Base-by-base conservation (phyloP, 1,140 invertebrate species). In the Metaphire vulgaris region DNA sequence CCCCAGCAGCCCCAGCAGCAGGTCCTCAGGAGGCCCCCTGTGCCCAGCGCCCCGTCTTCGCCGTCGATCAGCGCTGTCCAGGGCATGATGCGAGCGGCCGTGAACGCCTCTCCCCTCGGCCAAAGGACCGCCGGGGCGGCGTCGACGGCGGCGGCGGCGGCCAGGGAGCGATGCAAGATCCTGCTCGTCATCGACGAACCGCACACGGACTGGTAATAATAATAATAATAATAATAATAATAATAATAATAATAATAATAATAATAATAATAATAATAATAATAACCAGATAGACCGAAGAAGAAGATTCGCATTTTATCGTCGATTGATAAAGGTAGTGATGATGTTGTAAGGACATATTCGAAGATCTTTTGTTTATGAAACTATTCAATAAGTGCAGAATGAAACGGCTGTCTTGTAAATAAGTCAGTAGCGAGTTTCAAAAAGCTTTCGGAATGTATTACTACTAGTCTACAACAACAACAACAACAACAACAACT, bases 111-210 rank as follows among this genome's bases (percentile, higher is more conserved):
- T 21, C 75, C 76, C 16, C 76, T 79, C 41, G 79, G 78, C 2
- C 74, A 79, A 41, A 76, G 79, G 12, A 72, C 82, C 0, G 81
- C 80, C 33, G 79, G 77, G 14, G 74, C 78, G 0, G 26, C 76
- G 15, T 65, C 78, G 21, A 65, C 79, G 0, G 21, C 21, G 30
- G 91, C 92, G 15, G 88, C 91, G 15, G 95, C 92, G 83, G 95
- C 92, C 85, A 94, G 94, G 84, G 95, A 97, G 82, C 90, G 92
- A 80, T 94, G 94, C 84, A 94, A 97, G 81, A 96, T 92, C n/a
- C 87, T 98, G 30, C 88, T 99, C 6, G 94, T 98, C 74, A 92
- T 98, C 79, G 96, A 98, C 86, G 96, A 99, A 85, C 94, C 95
- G 83, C 96, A 98, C 86, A 98, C 95, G 71, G 96, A 98, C 85